A percentile compares a stretch with the other conserved stretches of the same genome.
These are phyloP conservation scores for Papilio polyxenes DNA, from an alignment of 1,140 invertebrate species.

Conservation along the genomic window DNA sequence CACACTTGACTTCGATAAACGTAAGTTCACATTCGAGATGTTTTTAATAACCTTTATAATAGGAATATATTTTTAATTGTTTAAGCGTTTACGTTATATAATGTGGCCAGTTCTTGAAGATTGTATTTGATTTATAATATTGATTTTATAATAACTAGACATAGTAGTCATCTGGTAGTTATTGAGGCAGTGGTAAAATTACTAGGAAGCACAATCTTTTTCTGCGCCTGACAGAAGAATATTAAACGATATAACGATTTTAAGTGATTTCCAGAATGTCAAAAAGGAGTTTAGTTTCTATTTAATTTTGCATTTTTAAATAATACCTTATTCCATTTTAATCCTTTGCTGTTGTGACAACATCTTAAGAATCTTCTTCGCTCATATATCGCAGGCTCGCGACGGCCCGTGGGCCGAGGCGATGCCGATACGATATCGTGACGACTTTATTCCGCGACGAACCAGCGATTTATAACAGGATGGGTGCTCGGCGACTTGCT, in stretches of 20 bases:
- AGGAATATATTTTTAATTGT: no score
- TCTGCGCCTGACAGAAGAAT: no score
- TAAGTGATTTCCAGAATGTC: no score
- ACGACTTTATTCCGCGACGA: constrained; percentile 67
- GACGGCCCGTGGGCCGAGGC: constrained; percentile 51
- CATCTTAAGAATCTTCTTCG: not conserved
- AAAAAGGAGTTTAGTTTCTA: no score
- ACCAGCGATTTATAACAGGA: constrained; percentile 51
- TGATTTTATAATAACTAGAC: no score
- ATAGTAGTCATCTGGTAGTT: no score
- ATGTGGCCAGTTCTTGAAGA: no score
- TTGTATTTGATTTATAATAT: no score
- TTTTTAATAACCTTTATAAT: not conserved
- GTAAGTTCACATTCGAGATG: not conserved
- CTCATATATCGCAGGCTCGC: constrained; percentile 41
- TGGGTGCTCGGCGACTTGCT: constrained; percentile 9
- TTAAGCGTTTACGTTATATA: no score
- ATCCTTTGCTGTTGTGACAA: not conserved
- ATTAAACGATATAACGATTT: no score
- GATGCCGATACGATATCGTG: constrained; percentile 59
- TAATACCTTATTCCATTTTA: not conserved
- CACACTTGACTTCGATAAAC: constrained; percentile 28
- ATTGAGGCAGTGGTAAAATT: no score
- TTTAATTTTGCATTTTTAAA: not conserved
- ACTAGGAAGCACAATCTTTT: no score